Percentiles rank a stretch among this genome's conserved stretches.
These are phyloP conservation scores for Nomada flava DNA, from an alignment of 2,888 invertebrate species.

Conservation along the genomic window DNA sequence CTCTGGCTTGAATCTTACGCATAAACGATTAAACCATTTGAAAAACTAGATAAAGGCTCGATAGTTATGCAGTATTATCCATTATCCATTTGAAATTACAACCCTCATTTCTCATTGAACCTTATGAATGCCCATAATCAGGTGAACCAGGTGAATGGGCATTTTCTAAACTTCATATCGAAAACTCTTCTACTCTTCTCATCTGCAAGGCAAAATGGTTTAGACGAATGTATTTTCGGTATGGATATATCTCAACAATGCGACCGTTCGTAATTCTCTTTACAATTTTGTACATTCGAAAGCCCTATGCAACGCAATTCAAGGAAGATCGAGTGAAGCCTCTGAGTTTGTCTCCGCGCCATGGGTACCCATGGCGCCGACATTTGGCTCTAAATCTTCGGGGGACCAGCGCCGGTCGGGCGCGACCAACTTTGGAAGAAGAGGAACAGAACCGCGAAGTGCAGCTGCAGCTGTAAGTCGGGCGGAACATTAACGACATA, in stretches of 20 bases:
- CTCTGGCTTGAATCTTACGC: no score
- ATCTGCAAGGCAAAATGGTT: neutral
- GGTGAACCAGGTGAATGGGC: no score
- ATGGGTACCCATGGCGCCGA: neutral
- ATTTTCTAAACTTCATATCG: neutral
- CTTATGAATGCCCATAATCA: no score
- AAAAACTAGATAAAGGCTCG: no score
- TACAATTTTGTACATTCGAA: no score
- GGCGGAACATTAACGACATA: slow-evolving; percentile 67
- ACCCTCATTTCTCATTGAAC: no score
- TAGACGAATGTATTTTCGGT: neutral
- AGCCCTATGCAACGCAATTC: neutral
- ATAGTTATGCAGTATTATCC: no score
- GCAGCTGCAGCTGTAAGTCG: slow-evolving; percentile 66
- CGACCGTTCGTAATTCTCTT: neutral
- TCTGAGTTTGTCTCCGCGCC: slow-evolving; percentile 9
- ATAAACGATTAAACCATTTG: no score
- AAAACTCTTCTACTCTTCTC: neutral
- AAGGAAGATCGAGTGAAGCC: neutral
- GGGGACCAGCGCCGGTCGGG: slow-evolving; percentile 34
- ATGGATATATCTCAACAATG: no score
- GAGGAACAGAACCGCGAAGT: slow-evolving; percentile 59
- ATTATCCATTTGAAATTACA: no score
- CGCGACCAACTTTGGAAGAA: slow-evolving; percentile 58
- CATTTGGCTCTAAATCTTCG: slow-evolving; percentile 31